Base-by-base conservation (phyloP, 2,113 vertebrate genomes). In the Bombycilla garrulus region DNA sequence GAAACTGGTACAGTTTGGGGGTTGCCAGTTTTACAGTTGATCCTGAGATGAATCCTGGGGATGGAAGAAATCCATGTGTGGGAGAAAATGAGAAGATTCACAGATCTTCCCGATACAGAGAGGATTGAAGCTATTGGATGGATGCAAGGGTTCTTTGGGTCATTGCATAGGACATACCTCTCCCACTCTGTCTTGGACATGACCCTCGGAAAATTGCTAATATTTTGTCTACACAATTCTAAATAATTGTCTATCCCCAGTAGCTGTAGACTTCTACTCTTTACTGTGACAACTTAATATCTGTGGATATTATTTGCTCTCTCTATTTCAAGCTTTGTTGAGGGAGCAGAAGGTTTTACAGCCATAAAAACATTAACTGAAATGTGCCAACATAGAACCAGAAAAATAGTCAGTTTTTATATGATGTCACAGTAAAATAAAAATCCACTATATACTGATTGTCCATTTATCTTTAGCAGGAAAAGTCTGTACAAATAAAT, bases 401-500 rank as follows among this genome's bases (percentile, higher is more conserved):
- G n/a, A 44, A 76, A 80, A 58, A 47, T 6, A 12, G 36, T 47
- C 33, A 45, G 28, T 85, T 76, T 89, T 94, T 88, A 93, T 40
- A 51, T 76, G 45, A 81, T 64, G 12, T 91, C 74, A 77, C 53
- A 95, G 82, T 78, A 42, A 47, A 61, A 54, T 12, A 88, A 92
- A 92, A 95, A 92, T 22, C 25, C 16, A 69, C 44, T 93, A 38
- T 92, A 54, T 84, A 57, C 10, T 83, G 44, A 70, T 47, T 50
- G 88, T 81, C 14, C 28, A 84, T 95, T 95, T 95, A 82, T 87
- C 71, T 93, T 95, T 92, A 89, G 29, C 64, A 70, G 53, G 42
- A 51, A 81, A 94, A 93, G 18, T 44, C 85, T 61, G 53, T 60
- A 91, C 84, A 92, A 94, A 95, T 95, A 93, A 95, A 94, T 95